Percentiles rank a stretch among this genome's conserved stretches.
These are phyloP conservation scores for Sebastes ruberrimus DNA, from an alignment of 2,797 vertebrate genomes.

Conservation along the genomic window DNA sequence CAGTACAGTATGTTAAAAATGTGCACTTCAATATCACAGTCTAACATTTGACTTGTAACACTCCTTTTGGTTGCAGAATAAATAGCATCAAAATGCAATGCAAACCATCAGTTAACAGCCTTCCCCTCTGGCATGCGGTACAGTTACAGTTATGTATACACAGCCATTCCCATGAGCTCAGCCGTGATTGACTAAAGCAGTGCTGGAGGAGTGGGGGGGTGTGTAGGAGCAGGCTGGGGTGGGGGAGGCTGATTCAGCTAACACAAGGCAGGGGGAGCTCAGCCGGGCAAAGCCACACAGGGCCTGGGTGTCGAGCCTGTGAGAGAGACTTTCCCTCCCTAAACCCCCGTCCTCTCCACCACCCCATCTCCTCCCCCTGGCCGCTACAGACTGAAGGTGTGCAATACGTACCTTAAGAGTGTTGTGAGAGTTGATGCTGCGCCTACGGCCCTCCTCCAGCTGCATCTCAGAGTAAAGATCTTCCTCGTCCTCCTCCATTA, in stretches of 20 bases:
- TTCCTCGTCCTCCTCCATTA: conserved; percentile 99
- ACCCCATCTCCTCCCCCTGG: not conserved
- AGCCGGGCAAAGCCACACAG: conserved; percentile 62
- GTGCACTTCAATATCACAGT: conserved; percentile 27
- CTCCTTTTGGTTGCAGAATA: not conserved
- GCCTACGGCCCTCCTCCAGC: conserved; percentile 92
- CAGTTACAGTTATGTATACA: conserved; percentile 5
- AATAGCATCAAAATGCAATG: conserved; percentile 28
- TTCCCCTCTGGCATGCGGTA: conserved; percentile 53
- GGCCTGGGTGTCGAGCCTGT: conserved; percentile 50
- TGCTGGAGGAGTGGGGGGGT: conserved; percentile 12
- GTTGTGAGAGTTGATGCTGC: conserved; percentile 91
- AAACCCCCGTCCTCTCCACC: not conserved
- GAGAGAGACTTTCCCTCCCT: conserved; percentile 14
- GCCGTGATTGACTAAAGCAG: conserved; percentile 61
- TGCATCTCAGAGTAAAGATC: conserved; percentile 98
- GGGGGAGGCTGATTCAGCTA: conserved; percentile 29
- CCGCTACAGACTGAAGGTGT: conserved; percentile 13
- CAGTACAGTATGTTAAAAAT: conserved; percentile 45
- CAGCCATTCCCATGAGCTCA: conserved; percentile 63
- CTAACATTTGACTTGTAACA: conserved; percentile 18
- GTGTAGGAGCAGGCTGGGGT: conserved; percentile 41
- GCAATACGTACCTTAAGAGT: conserved; percentile 90
- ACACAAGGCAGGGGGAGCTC: conserved; percentile 31
- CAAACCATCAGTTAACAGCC: conserved; percentile 32